Evolutionary conservation across 2,797 vertebrate genomes (phyloP).

Genomic region (Sebastes nivosus): DNA sequence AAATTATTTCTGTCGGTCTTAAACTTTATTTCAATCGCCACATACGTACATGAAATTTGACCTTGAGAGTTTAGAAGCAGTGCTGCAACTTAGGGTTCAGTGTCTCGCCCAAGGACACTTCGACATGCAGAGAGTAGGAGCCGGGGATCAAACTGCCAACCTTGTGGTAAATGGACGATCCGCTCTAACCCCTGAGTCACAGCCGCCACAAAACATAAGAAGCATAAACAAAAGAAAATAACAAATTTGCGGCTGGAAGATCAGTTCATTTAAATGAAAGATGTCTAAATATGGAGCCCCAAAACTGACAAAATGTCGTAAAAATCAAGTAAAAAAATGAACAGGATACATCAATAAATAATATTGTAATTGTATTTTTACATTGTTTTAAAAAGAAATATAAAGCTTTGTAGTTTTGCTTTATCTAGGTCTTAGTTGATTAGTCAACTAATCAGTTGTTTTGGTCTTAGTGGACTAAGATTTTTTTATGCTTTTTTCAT

Average conservation of each 20-base stretch:
- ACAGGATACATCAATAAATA: background rate
- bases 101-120: background rate
- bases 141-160: background rate
- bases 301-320: background rate
- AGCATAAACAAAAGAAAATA: background rate
- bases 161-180: background rate
- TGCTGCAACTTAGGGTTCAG: background rate
- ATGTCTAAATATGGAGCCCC: background rate
- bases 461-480: too few species aligned
- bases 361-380: too few species aligned
- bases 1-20: background rate
- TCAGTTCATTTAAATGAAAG: background rate
- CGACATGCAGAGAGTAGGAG: background rate
- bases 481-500: too few species aligned
- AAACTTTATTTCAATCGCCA: too few species aligned
- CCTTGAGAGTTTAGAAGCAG: background rate
- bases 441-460: rapidly evolving
- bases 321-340: background rate
- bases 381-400: background rate
- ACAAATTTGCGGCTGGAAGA: background rate
- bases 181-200: background rate
- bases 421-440: background rate
- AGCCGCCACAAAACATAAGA: background rate
- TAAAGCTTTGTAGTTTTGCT: background rate
- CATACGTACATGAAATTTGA: background rate